These are phyloP conservation scores for Heteropelma amictum DNA, from an alignment of 2,888 invertebrate species.

Conservation along the genomic window DNA sequence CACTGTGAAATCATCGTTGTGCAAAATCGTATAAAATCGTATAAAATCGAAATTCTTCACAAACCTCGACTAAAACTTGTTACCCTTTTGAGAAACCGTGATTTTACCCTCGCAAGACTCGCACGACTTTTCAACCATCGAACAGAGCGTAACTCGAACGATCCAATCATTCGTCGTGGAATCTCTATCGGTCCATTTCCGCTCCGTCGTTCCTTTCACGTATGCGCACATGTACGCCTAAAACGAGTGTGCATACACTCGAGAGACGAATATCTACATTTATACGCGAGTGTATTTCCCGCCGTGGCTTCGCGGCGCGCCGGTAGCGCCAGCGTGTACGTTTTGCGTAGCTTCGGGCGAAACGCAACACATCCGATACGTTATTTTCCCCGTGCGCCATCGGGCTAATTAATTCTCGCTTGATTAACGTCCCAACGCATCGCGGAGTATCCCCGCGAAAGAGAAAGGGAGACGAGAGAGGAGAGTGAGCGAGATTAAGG, in stretches of 20 bases:
- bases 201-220: neutral
- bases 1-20: too few species aligned
- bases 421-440: constrained; percentile 52
- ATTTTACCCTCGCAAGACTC: too few species aligned
- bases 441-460: too few species aligned
- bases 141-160: too few species aligned
- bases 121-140: too few species aligned
- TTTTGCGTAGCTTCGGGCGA: neutral
- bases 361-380: constrained; percentile 48
- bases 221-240: too few species aligned
- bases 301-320: constrained; percentile 40
- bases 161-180: constrained; percentile 43
- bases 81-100: too few species aligned
- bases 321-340: constrained; percentile 43
- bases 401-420: constrained; percentile 56
- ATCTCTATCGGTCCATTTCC: constrained; percentile 37
- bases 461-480: constrained; percentile 33
- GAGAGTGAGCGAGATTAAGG: constrained; percentile 20
- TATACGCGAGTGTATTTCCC: constrained; percentile 19
- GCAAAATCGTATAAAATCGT: too few species aligned
- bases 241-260: too few species aligned
- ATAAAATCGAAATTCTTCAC: too few species aligned
- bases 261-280: neutral
- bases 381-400: constrained; percentile 46
- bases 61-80: too few species aligned